Percentiles rank a stretch among this genome's conserved stretches.
Conservation (phyloP, 2,888 invertebrate genomes). For the Taphrorychus bicolor region DNA sequence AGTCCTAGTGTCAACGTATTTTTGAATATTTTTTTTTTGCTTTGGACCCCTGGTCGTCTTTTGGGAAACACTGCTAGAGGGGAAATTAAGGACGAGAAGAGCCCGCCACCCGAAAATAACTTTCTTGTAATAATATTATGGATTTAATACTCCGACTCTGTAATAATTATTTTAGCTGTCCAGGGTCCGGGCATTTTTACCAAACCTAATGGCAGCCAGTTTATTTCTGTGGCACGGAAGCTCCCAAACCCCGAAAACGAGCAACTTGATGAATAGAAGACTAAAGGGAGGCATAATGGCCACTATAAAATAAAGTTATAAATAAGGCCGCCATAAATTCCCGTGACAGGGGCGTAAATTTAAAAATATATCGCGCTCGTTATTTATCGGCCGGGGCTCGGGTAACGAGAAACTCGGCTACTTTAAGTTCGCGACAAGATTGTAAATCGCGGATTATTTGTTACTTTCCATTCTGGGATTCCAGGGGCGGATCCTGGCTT, state of each 20-base stretch:
- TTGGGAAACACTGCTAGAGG: no score
- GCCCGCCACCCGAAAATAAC: no score
- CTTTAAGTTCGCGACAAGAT: slow-evolving; percentile 42
- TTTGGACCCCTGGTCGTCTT: no score
- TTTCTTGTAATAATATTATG: no score
- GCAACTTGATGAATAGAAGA: slow-evolving; percentile 28
- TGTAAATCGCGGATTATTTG: slow-evolving; percentile 41
- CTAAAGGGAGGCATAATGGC: slow-evolving; percentile 26
- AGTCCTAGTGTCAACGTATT: no score
- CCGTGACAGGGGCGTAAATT: slow-evolving; percentile 37
- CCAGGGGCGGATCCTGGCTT: slow-evolving; percentile 3
- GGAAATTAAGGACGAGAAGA: no score
- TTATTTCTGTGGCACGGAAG: not conserved
- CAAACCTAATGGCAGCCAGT: not conserved
- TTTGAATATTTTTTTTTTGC: no score
- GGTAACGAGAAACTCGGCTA: slow-evolving; percentile 40
- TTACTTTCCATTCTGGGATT: slow-evolving; percentile 22
- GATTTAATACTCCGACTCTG: no score
- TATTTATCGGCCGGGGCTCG: slow-evolving; percentile 33
- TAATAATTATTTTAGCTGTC: no score
- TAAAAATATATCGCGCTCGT: slow-evolving; percentile 40
- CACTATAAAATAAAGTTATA: slow-evolving; percentile 39
- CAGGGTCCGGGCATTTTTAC: no score
- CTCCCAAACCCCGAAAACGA: not conserved
- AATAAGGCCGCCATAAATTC: slow-evolving; percentile 37